Base-by-base conservation (phyloP, 2,888 invertebrate species). In the Chalcosyrphus nemorum region DNA sequence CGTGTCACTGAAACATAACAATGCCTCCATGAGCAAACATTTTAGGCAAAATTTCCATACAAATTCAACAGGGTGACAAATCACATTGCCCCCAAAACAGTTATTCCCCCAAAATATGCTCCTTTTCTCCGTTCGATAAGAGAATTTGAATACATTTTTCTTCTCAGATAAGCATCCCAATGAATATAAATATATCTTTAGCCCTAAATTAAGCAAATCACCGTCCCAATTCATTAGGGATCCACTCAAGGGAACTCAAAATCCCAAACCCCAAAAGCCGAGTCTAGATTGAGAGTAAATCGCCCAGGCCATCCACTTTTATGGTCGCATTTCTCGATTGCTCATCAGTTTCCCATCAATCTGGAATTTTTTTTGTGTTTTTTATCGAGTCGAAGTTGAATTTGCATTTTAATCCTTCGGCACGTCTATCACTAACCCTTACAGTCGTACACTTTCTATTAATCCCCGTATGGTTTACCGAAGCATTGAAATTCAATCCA, bases 331-430 rank as follows among this genome's bases (percentile, higher is more conserved):
- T 65, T 71, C 27, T 41, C 54, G 29, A 70, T 24, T 52, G 43
- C 71, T 70, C 76, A 81, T 81, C 77, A 81, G 76, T 66, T 68
- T 57, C 68, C 50, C 56, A 74, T 78, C 72, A 78, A 72, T 63
- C 54, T 72, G 50, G 21, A 38, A 47, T 77, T 82, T 81, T 72
- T 61, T 27, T 57, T 50, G 35, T 56, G 65, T 71, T 78, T 52
- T 56, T 71, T 65, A 27, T 29, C 17, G n/a, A 17, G 24, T 57
- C 35, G 54, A 63, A 27, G 24, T 24, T 24, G 56, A 72, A 82
- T 82, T 82, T 78, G 78, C 82, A 82, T 82, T 82, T 82, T 74
- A 82, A 82, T 82, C 82, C 78, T 72, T 77, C 54, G 65, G 59
- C 57, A 61, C 43, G 59, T 72, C 72, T 56, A 71, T 52, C 65